These are phyloP conservation scores for Hecatera dysodea DNA, from an alignment of 2,888 invertebrate genomes.

Conservation along the genomic window DNA sequence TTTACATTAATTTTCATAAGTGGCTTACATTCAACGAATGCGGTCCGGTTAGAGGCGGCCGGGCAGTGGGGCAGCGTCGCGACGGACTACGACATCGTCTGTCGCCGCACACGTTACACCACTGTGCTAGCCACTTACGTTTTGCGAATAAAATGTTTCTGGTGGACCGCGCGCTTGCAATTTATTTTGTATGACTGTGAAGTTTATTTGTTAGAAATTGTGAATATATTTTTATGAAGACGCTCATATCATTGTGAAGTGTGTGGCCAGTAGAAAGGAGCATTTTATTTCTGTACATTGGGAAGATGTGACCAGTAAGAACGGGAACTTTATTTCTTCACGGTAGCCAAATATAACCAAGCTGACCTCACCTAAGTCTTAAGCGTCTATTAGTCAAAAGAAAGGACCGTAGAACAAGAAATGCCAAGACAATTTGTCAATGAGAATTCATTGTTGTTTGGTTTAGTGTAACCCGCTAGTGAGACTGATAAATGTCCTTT, in stretches of 20 bases:
- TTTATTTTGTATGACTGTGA: background rate
- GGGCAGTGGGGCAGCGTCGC: slow-evolving; percentile 29
- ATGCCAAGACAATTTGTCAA: slow-evolving; percentile 89
- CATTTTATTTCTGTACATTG: background rate
- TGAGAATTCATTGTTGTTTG: slow-evolving; percentile 91
- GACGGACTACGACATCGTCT: slow-evolving; percentile 56
- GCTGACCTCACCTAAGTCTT: slow-evolving; percentile 54
- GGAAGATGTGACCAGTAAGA: background rate
- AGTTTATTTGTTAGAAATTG: slow-evolving; percentile 3
- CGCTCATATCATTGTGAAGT: background rate
- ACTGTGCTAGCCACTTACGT: slow-evolving; percentile 40
- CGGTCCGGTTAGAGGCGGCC: slow-evolving; percentile 64
- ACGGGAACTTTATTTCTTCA: background rate
- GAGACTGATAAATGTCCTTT: slow-evolving; percentile 91
- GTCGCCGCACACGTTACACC: slow-evolving; percentile 43
- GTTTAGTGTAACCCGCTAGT: slow-evolving; percentile 90
- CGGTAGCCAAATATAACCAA: slow-evolving; percentile 20
- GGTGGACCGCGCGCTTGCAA: slow-evolving; percentile 21
- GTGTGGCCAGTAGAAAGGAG: slow-evolving; percentile 2
- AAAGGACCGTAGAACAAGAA: slow-evolving; percentile 82
- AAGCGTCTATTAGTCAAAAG: slow-evolving; percentile 80
- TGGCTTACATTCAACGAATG: slow-evolving; percentile 85
- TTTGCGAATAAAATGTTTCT: slow-evolving; percentile 42
- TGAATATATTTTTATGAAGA: background rate
- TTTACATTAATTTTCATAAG: slow-evolving; percentile 90